Percentiles rank a stretch among this genome's conserved stretches.
phyloP scores from a whole-genome alignment of 2,113 vertebrate genomes.

The Sciurus niger region DNA sequence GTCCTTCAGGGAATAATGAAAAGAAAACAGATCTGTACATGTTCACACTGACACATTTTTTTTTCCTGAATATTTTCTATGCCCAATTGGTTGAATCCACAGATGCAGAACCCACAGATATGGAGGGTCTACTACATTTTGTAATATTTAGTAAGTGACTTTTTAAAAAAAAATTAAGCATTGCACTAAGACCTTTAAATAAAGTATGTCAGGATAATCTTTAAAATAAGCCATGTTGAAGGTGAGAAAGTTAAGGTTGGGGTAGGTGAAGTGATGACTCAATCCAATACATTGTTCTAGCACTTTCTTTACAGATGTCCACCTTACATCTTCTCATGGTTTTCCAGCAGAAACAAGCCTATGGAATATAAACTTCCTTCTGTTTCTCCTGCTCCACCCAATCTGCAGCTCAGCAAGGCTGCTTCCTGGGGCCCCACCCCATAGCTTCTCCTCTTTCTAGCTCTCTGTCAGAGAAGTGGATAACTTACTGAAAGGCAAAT shows the following conservation, averaged over 20 bases:
- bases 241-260: neutral
- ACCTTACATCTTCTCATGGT: neutral
- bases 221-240: neutral
- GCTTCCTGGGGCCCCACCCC: neutral
- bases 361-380: neutral
- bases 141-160: neutral
- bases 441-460: neutral
- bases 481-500: slow-evolving; percentile 65
- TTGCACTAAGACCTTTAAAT: neutral
- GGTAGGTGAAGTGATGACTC: neutral
- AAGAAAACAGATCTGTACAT: neutral
- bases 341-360: neutral
- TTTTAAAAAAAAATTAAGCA: neutral
- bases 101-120: neutral
- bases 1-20: neutral
- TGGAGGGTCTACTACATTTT: neutral
- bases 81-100: neutral
- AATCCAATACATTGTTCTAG: fast-evolving
- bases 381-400: neutral
- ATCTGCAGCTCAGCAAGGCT: neutral
- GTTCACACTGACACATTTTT: neutral
- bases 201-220: neutral
- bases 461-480: slow-evolving; percentile 7
- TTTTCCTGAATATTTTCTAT: neutral
- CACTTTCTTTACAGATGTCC: neutral